Conservation (phyloP, 2,113 vertebrate genomes). For the Lates calcarifer region DNA sequence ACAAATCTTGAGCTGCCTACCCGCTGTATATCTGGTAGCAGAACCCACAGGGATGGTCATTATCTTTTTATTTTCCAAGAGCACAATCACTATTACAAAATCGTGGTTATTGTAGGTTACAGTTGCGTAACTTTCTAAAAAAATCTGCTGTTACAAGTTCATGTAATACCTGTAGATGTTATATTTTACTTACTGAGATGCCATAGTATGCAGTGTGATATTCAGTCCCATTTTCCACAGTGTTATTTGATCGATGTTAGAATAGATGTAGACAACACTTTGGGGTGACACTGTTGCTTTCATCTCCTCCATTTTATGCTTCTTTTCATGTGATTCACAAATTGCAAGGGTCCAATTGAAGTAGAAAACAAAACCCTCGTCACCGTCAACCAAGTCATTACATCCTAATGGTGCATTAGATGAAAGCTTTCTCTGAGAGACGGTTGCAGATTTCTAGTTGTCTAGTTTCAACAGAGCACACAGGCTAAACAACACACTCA, state of each 20-base stretch:
- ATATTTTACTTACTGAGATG: background rate
- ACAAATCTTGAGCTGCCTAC: too few relatives aligned
- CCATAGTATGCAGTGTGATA: background rate
- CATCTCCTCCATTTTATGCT: background rate
- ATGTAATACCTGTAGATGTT: background rate
- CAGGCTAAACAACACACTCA: background rate
- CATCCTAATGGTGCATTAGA: background rate
- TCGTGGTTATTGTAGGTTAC: too few relatives aligned
- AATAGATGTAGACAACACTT: background rate
- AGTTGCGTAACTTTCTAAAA: too few relatives aligned
- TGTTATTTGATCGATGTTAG: background rate
- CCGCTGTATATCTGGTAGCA: too few relatives aligned
- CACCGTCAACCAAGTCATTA: background rate
- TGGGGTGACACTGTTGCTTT: background rate
- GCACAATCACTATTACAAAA: too few relatives aligned
- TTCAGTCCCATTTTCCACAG: background rate
- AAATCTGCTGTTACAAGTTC: background rate
- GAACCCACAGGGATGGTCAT: too few relatives aligned
- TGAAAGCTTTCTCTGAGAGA: background rate
- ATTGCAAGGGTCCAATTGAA: background rate
- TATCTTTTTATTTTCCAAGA: too few relatives aligned
- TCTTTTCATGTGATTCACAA: conserved; percentile 13
- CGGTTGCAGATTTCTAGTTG: background rate
- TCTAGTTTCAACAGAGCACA: background rate
- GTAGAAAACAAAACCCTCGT: background rate